These are phyloP conservation scores for Ditylenchus weischeri DNA, from an alignment of 2,888 invertebrate genomes.

Conservation along the genomic window DNA sequence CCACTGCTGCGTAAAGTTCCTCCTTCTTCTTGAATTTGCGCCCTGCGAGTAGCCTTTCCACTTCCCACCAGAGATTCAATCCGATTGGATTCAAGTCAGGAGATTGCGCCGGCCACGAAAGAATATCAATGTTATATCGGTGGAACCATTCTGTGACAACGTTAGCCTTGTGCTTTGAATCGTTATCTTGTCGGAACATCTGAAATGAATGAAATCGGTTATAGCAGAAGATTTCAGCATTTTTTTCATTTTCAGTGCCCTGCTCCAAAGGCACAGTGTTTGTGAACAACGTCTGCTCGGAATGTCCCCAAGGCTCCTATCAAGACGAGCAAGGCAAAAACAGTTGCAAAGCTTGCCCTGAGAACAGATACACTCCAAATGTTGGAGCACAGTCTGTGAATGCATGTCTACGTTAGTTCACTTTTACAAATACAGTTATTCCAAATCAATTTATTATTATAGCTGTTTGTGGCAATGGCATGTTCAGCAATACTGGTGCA, in stretches of 20 bases:
- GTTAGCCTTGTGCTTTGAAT: too few species aligned
- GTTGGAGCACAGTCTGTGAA: slow-evolving; percentile 70
- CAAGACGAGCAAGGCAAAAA: slow-evolving; percentile 67
- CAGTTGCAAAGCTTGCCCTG: slow-evolving; percentile 87
- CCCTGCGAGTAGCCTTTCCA: too few species aligned
- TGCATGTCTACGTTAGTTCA: slow-evolving; percentile 44
- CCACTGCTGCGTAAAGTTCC: too few species aligned
- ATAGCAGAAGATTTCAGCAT: too few species aligned
- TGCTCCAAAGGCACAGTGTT: slow-evolving; percentile 94
- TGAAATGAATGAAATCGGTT: too few species aligned
- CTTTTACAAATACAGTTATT: slow-evolving; percentile 3
- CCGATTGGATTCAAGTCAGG: too few species aligned
- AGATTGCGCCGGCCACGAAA: too few species aligned
- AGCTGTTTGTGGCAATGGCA: slow-evolving; percentile 88
- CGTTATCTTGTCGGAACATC: too few species aligned
- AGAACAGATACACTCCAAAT: slow-evolving; percentile 78
- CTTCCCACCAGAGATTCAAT: too few species aligned
- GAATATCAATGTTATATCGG: too few species aligned
- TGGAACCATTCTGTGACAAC: too few species aligned
- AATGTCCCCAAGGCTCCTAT: slow-evolving; percentile 84
- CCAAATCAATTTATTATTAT: slow-evolving; percentile 12
- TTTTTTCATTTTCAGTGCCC: slow-evolving; percentile 81
- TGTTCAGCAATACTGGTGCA: slow-evolving; percentile 78
- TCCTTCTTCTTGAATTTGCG: too few species aligned
- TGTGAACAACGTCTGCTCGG: slow-evolving; percentile 81